These are phyloP conservation scores for Pongo pygmaeus DNA, from an alignment of 2,113 vertebrate genomes.

Conservation along the genomic window DNA sequence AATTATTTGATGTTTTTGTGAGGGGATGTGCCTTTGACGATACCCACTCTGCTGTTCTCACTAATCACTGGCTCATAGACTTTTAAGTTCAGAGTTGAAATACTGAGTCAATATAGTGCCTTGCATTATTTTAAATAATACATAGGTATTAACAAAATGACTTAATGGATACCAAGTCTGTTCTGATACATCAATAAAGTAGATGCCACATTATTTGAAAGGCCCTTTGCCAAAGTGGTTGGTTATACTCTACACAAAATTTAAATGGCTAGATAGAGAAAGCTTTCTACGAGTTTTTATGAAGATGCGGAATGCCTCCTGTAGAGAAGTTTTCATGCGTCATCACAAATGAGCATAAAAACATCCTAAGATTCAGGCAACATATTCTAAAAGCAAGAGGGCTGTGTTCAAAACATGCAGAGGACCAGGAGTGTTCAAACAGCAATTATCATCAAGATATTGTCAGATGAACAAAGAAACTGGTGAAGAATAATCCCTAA, in stretches of 20 bases:
- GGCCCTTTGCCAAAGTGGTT: not conserved
- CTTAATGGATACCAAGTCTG: not conserved
- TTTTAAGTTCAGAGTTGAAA: not conserved
- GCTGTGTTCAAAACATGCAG: not conserved
- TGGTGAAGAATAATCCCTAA: not conserved
- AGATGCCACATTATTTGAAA: not conserved
- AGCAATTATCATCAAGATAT: not conserved
- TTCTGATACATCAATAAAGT: not conserved
- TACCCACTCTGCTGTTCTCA: not conserved
- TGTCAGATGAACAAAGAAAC: not conserved
- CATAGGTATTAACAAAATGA: not conserved
- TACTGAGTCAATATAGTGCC: not conserved
- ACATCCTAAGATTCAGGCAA: not conserved
- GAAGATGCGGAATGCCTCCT: not conserved
- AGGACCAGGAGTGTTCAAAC: not conserved
- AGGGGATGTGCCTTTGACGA: not conserved
- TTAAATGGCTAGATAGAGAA: not conserved
- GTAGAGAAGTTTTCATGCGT: too few species aligned
- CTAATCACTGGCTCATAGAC: not conserved
- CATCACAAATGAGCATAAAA: not conserved
- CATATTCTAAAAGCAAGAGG: not conserved
- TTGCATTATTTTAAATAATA: not conserved
- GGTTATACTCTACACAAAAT: not conserved
- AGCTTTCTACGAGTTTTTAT: not conserved
- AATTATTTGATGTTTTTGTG: not conserved